Conservation (phyloP, 2,113 vertebrate genomes). For the Empidonax traillii region DNA sequence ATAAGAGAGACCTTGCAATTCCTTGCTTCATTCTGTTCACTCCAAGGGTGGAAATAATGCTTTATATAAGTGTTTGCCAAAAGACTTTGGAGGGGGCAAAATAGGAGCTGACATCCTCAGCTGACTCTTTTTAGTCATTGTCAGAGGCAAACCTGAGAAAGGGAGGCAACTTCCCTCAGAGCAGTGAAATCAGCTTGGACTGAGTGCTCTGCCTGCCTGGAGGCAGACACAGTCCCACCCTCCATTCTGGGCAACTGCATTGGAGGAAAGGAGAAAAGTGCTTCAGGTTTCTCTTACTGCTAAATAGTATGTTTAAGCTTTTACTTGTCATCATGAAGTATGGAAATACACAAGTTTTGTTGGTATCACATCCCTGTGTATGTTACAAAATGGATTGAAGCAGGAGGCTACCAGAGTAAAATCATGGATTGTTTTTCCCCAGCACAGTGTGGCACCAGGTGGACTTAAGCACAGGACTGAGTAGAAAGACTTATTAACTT, state of each 20-base stretch:
- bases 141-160: background rate
- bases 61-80: background rate
- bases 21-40: background rate
- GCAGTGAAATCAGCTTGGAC: rapidly evolving
- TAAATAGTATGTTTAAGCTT: background rate
- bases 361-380: background rate
- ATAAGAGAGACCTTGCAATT: background rate
- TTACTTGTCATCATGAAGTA: background rate
- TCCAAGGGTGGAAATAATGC: rapidly evolving
- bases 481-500: background rate
- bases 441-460: background rate
- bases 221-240: rapidly evolving
- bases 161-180: background rate
- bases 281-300: background rate
- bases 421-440: background rate
- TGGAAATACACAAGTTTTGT: background rate
- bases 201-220: background rate
- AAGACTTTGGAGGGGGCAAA: background rate
- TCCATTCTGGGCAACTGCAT: background rate
- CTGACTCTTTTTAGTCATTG: background rate
- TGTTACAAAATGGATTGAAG: background rate
- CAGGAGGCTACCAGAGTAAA: background rate
- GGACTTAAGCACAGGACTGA: background rate
- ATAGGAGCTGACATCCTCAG: background rate
- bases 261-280: background rate